Evolutionary conservation across 1,140 invertebrate genomes (phyloP).

Genomic region (Procambarus clarkii): DNA sequence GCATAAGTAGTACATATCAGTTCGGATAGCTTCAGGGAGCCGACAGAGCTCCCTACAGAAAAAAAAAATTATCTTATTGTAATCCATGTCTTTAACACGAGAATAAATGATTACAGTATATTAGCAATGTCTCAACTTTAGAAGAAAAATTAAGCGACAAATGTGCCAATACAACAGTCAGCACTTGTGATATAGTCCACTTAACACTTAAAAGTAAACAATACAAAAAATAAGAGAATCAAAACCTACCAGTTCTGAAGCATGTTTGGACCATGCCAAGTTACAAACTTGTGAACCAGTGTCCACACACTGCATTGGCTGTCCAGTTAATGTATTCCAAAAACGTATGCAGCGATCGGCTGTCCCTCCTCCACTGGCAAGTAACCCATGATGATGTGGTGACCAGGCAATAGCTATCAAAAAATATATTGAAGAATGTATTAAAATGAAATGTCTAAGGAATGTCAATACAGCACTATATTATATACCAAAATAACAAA

Average conservation of each 20-base stretch:
- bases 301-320: conserved; percentile 98
- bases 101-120: no score
- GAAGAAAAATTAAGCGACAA: no score
- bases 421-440: not conserved
- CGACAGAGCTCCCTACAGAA: no score
- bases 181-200: no score
- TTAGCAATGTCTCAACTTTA: no score
- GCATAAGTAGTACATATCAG: no score
- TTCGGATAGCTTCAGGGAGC: no score
- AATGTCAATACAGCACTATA: not conserved
- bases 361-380: conserved; percentile 98
- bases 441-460: not conserved
- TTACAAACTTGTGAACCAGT: conserved; percentile 99
- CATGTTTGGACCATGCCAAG: conserved; percentile 99
- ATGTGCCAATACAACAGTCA: no score
- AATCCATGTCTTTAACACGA: no score
- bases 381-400: conserved; percentile 97
- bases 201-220: no score
- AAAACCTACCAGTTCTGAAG: conserved; percentile 91
- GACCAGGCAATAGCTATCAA: conserved; percentile 96
- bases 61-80: no score
- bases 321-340: conserved; percentile 99
- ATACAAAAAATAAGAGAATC: not conserved
- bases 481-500: no score
- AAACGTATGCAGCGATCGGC: conserved; percentile 98